Evolutionary conservation across 2,113 vertebrate species (phyloP), one percentile per base, ranked within the genome.

Genomic region (Triplophysa dalaica): DNA sequence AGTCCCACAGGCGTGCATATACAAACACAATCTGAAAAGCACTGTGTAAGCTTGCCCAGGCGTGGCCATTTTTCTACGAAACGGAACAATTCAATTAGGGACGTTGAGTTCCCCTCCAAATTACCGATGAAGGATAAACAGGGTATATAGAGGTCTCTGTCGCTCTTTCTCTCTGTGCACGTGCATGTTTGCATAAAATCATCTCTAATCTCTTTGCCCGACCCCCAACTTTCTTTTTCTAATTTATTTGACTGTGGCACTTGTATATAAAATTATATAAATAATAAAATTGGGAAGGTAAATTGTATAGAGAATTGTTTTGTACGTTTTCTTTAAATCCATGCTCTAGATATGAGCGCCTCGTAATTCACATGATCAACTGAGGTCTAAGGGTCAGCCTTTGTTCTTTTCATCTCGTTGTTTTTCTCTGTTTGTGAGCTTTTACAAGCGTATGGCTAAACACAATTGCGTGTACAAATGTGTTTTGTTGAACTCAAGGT

Each of bases 81-180:
- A 80, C 77, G 82, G 81, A 85, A 86, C 81, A 86, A 83, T 82
- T 87, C 81, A 86, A 80, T 87, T 83, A 86, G 83, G 33, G 48
- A 78, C 33, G 19, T 56, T 80, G 33, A 80, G 62, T 64, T 78
- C 79, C 54, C 73, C 64, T 86, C 81, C 69, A 82, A 83, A 81
- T 84, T 81, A 81, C 72, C 77, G 73, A 74, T 77, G 67, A 84
- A 83, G 79, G 85, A 82, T 78, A 79, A 82, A 84, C 65, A 77
- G 61, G 50, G 29, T 65, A 79, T 79, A 81, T 81, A 77, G 69
- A 75, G 66, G 66, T 41, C 62, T 72, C 12, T 19, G 33, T 45
- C 17, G 41, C 26, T 56, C 33, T 19, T 54, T 16, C 52, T 48
- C 26, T 11, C 2, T 54, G 48, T 38, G 16, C 48, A 48, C 33